These are phyloP conservation scores for Etheostoma spectabile DNA, from an alignment of 2,113 vertebrate species.

Conservation along the genomic window DNA sequence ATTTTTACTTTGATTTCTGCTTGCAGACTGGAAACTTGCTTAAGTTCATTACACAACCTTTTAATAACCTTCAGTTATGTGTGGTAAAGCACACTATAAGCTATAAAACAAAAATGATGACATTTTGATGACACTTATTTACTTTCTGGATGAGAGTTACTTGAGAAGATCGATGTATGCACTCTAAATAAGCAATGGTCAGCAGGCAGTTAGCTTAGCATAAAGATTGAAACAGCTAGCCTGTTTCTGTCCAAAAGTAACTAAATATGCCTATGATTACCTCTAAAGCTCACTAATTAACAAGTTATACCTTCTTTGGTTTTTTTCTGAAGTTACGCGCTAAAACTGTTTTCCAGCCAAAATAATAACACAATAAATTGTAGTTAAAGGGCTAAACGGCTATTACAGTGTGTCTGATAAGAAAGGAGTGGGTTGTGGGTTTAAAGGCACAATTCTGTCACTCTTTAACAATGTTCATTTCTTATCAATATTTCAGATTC, in stretches of 20 bases:
- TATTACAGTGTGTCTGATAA: neutral
- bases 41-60: neutral
- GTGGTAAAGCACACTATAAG: no score
- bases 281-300: neutral
- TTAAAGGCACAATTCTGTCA: neutral
- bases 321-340: neutral
- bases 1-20: neutral
- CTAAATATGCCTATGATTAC: neutral
- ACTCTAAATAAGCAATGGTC: neutral
- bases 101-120: neutral
- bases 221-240: neutral
- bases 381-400: neutral
- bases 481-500: conserved; percentile 87
- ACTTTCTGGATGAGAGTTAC: neutral
- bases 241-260: neutral
- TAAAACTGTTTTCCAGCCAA: neutral
- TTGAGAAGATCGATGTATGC: neutral
- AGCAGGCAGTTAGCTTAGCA: neutral
- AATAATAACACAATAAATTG: neutral
- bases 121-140: neutral
- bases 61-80: neutral
- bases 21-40: conserved; percentile 3
- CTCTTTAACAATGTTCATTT: neutral
- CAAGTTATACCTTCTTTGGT: neutral
- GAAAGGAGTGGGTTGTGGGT: neutral